Evolutionary conservation across 2,113 vertebrate genomes (phyloP), one percentile per base, ranked within the genome.

Genomic region (Hucho hucho): DNA sequence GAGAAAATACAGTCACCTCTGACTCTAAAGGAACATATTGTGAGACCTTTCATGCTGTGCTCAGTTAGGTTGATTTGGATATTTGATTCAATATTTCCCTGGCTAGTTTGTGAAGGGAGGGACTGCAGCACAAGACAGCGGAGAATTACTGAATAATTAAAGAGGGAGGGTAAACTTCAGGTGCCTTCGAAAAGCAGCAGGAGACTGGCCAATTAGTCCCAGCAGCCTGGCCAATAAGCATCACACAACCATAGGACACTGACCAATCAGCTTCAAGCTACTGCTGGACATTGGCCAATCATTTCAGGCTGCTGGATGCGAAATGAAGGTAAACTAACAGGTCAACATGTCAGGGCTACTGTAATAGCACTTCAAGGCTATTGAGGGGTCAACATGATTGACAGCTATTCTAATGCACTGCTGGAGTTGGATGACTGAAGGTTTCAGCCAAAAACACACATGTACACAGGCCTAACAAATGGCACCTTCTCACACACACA

Each of bases 61-160:
- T 74, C 71, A 79, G 71, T 75, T 78, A 84, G 74, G 74, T 1
- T 18, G 26, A 80, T 84, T 85, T 91, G 84, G 91, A 91, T 89
- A 89, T 85, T 90, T 90, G 83, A 91, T 90, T 81, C 76, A 76
- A 80, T 89, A 75, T 49, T 67, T 84, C 83, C 88, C 81, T 72
- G 79, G 76, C 84, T 86, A 84, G 83, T 79, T 81, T 87, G 81
- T 83, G 69, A 85, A 80, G 80, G 81, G 79, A 74, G 77, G 84
- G 72, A 84, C 87, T 88, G 83, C 81, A 80, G 87, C 80, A 80
- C 77, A 89, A 91, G 88, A 89, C 88, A 88, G 88, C 83, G 86
- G 81, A 84, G 87, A 83, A 87, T 89, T 75, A 81, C 83, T 91
- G 84, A 91, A 91, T 89, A 86, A 91, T 91, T 90, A 82, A 92